Evolutionary conservation across 2,113 vertebrate species (phyloP).

Genomic region (Nymphicus hollandicus): DNA sequence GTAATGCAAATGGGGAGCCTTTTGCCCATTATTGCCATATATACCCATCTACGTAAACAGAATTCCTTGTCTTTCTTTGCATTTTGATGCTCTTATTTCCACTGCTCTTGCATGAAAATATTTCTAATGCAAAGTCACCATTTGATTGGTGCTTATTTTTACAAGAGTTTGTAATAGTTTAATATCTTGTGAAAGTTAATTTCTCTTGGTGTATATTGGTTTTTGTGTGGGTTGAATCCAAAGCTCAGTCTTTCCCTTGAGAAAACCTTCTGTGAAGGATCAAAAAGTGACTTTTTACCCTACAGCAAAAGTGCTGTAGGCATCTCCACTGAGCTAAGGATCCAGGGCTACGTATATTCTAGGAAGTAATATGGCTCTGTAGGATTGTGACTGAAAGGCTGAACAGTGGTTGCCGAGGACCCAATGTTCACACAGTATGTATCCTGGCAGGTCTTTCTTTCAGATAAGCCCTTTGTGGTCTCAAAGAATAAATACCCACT

Average conservation of each 20-base stretch:
- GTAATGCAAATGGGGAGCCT: neutral
- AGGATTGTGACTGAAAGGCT: neutral
- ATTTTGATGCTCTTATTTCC: neutral
- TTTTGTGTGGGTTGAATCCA: neutral
- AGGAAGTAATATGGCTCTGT: neutral
- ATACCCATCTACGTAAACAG: neutral
- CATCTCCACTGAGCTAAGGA: neutral
- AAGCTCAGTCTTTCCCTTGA: neutral
- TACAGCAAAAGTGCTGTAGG: neutral
- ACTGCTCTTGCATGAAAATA: neutral
- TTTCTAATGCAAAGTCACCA: neutral
- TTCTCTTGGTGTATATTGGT: neutral
- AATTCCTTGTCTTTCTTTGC: neutral
- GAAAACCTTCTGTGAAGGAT: neutral
- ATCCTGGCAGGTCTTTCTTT: neutral
- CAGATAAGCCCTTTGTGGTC: neutral
- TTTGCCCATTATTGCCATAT: neutral
- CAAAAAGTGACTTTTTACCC: neutral
- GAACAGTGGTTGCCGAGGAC: neutral
- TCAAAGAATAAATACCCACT: neutral
- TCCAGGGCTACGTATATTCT: accelerated
- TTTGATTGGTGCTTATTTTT: neutral
- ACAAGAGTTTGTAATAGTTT: neutral
- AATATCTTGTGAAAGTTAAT: neutral
- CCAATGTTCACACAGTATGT: accelerated